phyloP scores from a whole-genome alignment of 1,140 invertebrate species.

The Ditylenchus dipsaci region DNA sequence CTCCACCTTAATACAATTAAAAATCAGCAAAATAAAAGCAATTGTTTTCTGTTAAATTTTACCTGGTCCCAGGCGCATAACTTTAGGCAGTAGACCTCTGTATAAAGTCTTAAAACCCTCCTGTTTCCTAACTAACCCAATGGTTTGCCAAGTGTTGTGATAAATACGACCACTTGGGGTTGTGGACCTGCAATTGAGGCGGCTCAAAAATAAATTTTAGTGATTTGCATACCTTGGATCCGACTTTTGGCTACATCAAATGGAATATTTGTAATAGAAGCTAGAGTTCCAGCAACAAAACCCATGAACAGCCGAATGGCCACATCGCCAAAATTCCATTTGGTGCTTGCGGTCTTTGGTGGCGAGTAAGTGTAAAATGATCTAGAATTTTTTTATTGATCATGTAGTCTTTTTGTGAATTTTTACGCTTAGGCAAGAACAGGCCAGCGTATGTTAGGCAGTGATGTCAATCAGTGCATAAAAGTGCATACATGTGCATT shows the following conservation, averaged over 20 bases:
- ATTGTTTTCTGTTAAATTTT: no score
- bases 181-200: constrained; percentile 68
- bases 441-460: no score
- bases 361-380: constrained; percentile 29
- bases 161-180: constrained; percentile 74
- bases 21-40: no score
- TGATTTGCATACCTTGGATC: constrained; percentile 67
- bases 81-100: constrained; percentile 83
- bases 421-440: no score
- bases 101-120: constrained; percentile 83
- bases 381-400: constrained; percentile 56
- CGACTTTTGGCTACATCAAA: constrained; percentile 91
- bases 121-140: constrained; percentile 72
- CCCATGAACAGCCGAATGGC: constrained; percentile 72
- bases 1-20: no score
- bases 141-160: constrained; percentile 70
- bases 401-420: no score
- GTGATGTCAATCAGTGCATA: no score
- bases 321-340: constrained; percentile 71
- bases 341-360: constrained; percentile 8
- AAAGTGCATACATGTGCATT: no score
- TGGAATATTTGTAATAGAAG: constrained; percentile 82
- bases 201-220: background rate
- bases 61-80: constrained; percentile 81
- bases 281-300: constrained; percentile 76